Conservation (phyloP, 92 coral and sea anemone genomes). For the Bergia puertoricense region DNA sequence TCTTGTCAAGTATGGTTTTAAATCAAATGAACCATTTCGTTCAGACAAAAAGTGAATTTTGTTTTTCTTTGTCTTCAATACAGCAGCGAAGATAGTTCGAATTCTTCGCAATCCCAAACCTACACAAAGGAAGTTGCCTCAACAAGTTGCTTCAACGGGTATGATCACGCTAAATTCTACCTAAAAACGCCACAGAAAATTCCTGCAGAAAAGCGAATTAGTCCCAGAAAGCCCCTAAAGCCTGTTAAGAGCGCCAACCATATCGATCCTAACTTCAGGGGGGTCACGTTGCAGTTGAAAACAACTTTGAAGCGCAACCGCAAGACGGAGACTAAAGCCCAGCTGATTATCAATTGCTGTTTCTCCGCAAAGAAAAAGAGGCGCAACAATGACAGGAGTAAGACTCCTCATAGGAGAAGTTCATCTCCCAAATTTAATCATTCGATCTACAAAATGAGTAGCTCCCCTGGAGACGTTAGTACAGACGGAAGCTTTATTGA, state of each 20-base stretch:
- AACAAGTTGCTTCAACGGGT: slow-evolving; percentile 21
- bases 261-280: slow-evolving; percentile 91
- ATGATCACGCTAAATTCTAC: slow-evolving; percentile 53
- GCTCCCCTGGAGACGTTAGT: slow-evolving; percentile 63
- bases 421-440: slow-evolving; percentile 77
- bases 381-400: slow-evolving; percentile 55
- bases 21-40: background rate
- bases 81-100: slow-evolving; percentile 61
- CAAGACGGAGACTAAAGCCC: slow-evolving; percentile 73
- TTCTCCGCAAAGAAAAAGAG: slow-evolving; percentile 92
- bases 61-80: background rate
- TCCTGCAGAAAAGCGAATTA: slow-evolving; percentile 63
- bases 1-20: background rate
- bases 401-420: slow-evolving; percentile 67
- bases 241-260: slow-evolving; percentile 91
- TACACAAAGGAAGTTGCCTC: slow-evolving; percentile 13
- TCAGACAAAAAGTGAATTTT: background rate
- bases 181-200: slow-evolving; percentile 76
- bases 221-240: slow-evolving; percentile 96
- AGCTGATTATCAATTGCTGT: slow-evolving; percentile 88
- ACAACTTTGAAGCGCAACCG: slow-evolving; percentile 76
- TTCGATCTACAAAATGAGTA: slow-evolving; percentile 73
- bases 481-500: slow-evolving; percentile 58
- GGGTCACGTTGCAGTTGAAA: slow-evolving; percentile 95
- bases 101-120: slow-evolving; percentile 46